phyloP scores from a whole-genome alignment of 2,797 vertebrate genomes.

The Antennarius maculatus region DNA sequence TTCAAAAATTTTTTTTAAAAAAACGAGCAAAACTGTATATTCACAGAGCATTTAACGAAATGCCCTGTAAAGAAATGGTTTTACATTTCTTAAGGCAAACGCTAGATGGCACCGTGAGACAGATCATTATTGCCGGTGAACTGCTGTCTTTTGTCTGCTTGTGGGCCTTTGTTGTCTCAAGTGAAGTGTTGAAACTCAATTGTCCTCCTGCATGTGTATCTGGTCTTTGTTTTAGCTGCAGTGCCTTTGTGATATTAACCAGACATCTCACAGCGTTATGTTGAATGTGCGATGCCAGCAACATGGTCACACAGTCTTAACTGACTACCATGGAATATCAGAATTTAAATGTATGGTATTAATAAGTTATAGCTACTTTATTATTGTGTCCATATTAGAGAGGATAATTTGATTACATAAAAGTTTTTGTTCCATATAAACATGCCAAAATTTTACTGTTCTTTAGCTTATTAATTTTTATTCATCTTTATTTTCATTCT shows the following conservation, averaged over 20 bases:
- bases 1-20: too few species aligned
- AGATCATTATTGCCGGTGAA: background rate
- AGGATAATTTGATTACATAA: background rate
- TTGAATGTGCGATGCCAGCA: background rate
- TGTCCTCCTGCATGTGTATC: constrained; percentile 10
- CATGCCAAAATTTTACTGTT: constrained; percentile 2
- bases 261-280: background rate
- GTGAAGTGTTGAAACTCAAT: constrained; percentile 15
- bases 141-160: constrained; percentile 48
- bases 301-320: background rate
- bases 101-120: constrained; percentile 74
- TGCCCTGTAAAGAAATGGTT: background rate
- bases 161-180: constrained; percentile 38
- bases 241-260: constrained; percentile 22
- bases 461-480: too few species aligned
- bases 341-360: background rate
- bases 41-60: too few species aligned
- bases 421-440: background rate
- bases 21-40: too few species aligned
- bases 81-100: constrained; percentile 18
- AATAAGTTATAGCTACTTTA: background rate
- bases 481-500: constrained; percentile 9
- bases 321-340: background rate
- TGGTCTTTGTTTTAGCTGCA: constrained; percentile 27
- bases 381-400: background rate